Base-by-base conservation (phyloP, 2,797 vertebrate species). In the Champsocephalus esox region DNA sequence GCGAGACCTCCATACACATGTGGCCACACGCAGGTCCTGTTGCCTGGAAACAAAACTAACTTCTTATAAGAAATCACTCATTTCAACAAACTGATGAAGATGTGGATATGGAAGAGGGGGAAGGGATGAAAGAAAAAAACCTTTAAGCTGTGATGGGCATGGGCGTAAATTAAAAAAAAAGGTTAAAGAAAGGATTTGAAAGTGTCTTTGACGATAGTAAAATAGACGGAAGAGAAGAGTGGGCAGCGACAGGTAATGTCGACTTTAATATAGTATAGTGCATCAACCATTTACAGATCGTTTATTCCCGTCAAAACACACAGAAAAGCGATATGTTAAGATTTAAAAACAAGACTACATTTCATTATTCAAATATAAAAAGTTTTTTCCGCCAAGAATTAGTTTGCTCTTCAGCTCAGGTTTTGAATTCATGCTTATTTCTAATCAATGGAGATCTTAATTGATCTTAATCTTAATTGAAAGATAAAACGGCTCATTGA, bases 41-140 rank as follows among this genome's bases (percentile, higher is more conserved):
- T 87, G 87, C 84, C 70, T 84, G 79, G 86, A n/a, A 85, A 84
- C 80, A 63, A 69, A 80, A 75, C 19, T 11, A 49, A 41, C 21
- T 75, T 50, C 32, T 61, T 21, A 28, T 28, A 28, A 28, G 28
- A 28, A 28, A 28, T 43, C 0, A 54, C 65, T 56, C 64, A 51
- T 80, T 68, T 65, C 34, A 70, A 65, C n/a, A 10, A 68, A 74
- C 58, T 59, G 64, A 73, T 78, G 54, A 66, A 24, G 62, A 80
- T 57, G 55, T 7, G 12, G 56, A 75, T 52, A 73, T 62, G 59
- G 5, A 54, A 12, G 14, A 43, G 12, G 46, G 19, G 5, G 21
- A 48, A 55, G 9, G 9, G 55, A 21, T 21, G 28, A 52, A 73
- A 49, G 10, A 19, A 17, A 62, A 57, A 69, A 11, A 61, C 58